Evolutionary conservation across 37 sponge, comb jelly and placozoan genomes (phyloP).

Genomic region (Axinella damicornis): DNA sequence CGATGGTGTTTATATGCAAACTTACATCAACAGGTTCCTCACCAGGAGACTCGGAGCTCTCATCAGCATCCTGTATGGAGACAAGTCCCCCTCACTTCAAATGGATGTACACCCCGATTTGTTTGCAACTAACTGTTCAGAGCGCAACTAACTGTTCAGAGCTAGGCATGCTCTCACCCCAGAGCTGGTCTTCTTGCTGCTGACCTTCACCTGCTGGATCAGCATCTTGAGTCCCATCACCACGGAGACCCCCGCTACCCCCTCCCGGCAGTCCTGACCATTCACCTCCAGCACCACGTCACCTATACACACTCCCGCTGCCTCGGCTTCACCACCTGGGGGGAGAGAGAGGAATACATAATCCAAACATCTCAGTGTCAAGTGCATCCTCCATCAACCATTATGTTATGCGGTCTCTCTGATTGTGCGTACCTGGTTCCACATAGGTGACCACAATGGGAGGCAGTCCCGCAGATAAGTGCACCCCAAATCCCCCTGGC

Average conservation of each 20-base stretch:
- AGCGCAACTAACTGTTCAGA: neutral
- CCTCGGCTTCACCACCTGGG: constrained; percentile 39
- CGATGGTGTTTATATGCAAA: too few relatives aligned
- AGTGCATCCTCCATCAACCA: too few relatives aligned
- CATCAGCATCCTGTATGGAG: too few relatives aligned
- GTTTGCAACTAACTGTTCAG: too few relatives aligned
- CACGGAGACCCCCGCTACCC: neutral
- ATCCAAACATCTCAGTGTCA: too few relatives aligned
- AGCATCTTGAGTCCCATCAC: constrained; percentile 46
- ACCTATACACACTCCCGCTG: constrained; percentile 49
- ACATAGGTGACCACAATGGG: constrained; percentile 45
- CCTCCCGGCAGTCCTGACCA: constrained; percentile 39
- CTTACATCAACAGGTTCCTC: constrained; percentile 24
- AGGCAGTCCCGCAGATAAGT: constrained; percentile 49
- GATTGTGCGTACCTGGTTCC: constrained; percentile 28
- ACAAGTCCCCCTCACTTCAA: too few relatives aligned
- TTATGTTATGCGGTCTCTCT: too few relatives aligned
- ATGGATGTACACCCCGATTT: too few relatives aligned
- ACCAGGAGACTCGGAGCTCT: too few relatives aligned
- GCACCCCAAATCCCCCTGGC: constrained; percentile 27
- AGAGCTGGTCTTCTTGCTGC: neutral
- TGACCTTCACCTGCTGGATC: constrained; percentile 21
- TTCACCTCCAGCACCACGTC: constrained; percentile 60
- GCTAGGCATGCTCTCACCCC: too few relatives aligned
- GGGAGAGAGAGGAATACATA: too few relatives aligned